Conservation (phyloP, 1,140 invertebrate species). For the Pachyrhynchus sulphureomaculatus region DNA sequence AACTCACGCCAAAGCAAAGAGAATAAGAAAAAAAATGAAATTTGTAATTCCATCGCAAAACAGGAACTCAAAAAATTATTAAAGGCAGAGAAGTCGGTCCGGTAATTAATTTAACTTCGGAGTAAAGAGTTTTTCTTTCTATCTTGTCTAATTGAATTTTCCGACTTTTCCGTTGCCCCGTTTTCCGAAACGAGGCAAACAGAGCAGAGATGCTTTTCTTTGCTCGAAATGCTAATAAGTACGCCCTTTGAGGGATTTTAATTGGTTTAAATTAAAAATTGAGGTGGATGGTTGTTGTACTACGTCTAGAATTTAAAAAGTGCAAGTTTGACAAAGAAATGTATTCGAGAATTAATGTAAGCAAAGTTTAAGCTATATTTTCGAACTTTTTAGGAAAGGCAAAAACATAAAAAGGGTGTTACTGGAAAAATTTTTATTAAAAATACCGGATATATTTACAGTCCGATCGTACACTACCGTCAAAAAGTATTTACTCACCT, state of each 20-base stretch:
- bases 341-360: too few relatives aligned
- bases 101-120: conserved; percentile 16
- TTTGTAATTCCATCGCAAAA: conserved; percentile 3
- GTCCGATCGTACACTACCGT: too few relatives aligned
- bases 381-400: too few relatives aligned
- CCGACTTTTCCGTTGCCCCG: conserved; percentile 3
- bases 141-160: conserved; percentile 14
- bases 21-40: not conserved
- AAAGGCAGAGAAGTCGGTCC: conserved; percentile 8
- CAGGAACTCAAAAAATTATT: conserved; percentile 13
- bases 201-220: not conserved
- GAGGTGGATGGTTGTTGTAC: too few relatives aligned
- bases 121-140: conserved; percentile 18
- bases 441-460: too few relatives aligned
- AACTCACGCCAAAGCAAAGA: not conserved
- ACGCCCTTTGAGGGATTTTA: not conserved
- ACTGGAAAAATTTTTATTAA: too few relatives aligned
- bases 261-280: too few relatives aligned
- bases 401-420: too few relatives aligned
- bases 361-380: too few relatives aligned
- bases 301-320: too few relatives aligned
- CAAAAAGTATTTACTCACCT: too few relatives aligned
- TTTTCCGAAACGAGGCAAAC: not conserved
- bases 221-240: conserved; percentile 1
- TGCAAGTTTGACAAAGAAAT: too few relatives aligned